Evolutionary conservation across 2,113 vertebrate species (phyloP), one percentile per base, ranked within the genome.

Genomic region (Nothobranchius furzeri): DNA sequence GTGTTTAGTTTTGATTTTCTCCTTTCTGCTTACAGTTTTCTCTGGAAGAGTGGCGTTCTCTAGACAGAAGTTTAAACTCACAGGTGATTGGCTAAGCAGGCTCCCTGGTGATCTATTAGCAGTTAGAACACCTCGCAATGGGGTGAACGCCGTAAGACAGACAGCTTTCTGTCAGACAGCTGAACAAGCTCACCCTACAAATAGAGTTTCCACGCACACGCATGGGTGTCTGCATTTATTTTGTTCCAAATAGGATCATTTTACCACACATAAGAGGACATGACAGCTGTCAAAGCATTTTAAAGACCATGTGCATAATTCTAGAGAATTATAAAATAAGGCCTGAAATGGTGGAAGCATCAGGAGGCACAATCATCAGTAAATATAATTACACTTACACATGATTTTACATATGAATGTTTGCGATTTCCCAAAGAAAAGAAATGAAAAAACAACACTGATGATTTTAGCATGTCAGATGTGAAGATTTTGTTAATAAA

Each of bases 41-140:
- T 45, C 76, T 75, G 76, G 78, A 86, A 77, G 78, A 85, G 68
- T 58, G 75, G 62, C 9, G 47, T 73, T 83, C 85, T 68, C 64
- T 54, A 71, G 71, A 65, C 81, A 53, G 64, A 72, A 74, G 86
- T 51, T 57, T 49, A 59, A 66, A 51, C 81, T 77, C 8, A 67
- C 71, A 77, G 60, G 71, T 83, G 81, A 89, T 83, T 89, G 90
- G 83, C 68, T 89, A 10, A 57, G 65, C 30, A 53, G 40, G 54
- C 64, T 88, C 87, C 88, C 90, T 68, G 75, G 85, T 77, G 90
- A 70, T 82, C 83, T 81, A 85, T 84, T 87, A 87, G 88, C 76
- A 67, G 79, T 76, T 72, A 82, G 54, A 60, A 48, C 70, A 73
- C 60, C 53, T 79, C 75, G 75, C 67, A 78, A 53, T 77, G 73